Base-by-base conservation (phyloP, 2,797 vertebrate species). In the Hemibagrus guttatus region DNA sequence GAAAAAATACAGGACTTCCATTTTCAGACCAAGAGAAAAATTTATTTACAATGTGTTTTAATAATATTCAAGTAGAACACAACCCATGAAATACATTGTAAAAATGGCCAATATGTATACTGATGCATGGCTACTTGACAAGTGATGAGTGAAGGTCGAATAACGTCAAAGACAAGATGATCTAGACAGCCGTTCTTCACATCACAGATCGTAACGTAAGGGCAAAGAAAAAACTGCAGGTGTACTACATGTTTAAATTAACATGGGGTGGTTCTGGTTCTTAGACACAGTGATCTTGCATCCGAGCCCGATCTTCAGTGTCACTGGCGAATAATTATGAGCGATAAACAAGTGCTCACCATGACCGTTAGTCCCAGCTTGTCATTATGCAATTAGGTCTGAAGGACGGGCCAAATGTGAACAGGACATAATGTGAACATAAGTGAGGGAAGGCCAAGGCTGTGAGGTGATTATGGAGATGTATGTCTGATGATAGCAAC, bases 21-120 rank as follows among this genome's bases (percentile, higher is more conserved):
- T 35, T 87, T 79, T 8, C 52, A 89, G 85, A 66, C 58, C 76
- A 69, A 88, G 81, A 86, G 83, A 49, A 85, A 26, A 13, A 0
- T 85, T 89, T 88, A 88, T 90, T 90, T 89, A 89, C 88, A 90
- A 68, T 63, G 31, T 23, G 17, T 56, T 46, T n/a, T 71, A 66
- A 86, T 86, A 59, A 83, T 80, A 56, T 68, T 83, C 28, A 72
- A 68, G 46, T 75, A 72, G 58, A 84, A 58, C 26, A 58, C 35
- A 74, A 26, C 9, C n/a, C 71, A 56, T 79, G 35, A 54, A 84
- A 31, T 87, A 80, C 66, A 82, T 69, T 54, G 71, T 64, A 87
- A 78, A 81, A 83, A 86, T 64, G 42, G 68, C 31, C 64, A 81
- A 63, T 31, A 76, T 81, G 76, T 46, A 46, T 69, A 68, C 71